phyloP scores from a whole-genome alignment of 2,888 invertebrate genomes.

The Aleiodes alternator region DNA sequence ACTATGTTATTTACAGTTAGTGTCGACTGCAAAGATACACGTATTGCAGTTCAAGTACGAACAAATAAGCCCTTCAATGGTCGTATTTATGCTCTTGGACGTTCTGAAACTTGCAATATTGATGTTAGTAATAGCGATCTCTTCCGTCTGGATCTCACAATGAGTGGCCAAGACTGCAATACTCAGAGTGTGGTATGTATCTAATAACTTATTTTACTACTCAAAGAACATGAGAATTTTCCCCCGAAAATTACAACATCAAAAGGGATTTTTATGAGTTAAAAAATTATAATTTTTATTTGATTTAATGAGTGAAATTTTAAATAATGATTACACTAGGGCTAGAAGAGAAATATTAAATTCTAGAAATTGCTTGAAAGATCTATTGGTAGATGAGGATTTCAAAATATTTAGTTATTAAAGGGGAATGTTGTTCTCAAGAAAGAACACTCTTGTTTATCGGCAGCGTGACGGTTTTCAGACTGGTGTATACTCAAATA shows the following conservation, averaged over 20 bases:
- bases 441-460: slow-evolving; percentile 45
- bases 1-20: slow-evolving; percentile 81
- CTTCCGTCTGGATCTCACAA: slow-evolving; percentile 93
- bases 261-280: too few species aligned
- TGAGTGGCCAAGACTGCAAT: slow-evolving; percentile 96
- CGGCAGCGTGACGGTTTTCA: slow-evolving; percentile 76
- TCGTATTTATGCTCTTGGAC: slow-evolving; percentile 93
- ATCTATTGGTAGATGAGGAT: too few species aligned
- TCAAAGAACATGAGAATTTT: neutral
- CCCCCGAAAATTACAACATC: too few species aligned
- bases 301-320: too few species aligned
- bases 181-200: slow-evolving; percentile 93
- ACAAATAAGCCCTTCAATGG: slow-evolving; percentile 97
- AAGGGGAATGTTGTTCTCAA: slow-evolving; percentile 37
- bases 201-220: neutral
- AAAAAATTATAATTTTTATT: too few species aligned
- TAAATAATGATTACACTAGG: too few species aligned
- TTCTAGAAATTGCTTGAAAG: too few species aligned
- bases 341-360: too few species aligned
- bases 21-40: slow-evolving; percentile 95
- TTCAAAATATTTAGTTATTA: too few species aligned
- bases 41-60: slow-evolving; percentile 93
- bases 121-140: slow-evolving; percentile 94
- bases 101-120: slow-evolving; percentile 96
- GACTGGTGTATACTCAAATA: slow-evolving; percentile 96